Base-by-base conservation (phyloP, 2,797 vertebrate species). In the Sebastes vulpes region DNA sequence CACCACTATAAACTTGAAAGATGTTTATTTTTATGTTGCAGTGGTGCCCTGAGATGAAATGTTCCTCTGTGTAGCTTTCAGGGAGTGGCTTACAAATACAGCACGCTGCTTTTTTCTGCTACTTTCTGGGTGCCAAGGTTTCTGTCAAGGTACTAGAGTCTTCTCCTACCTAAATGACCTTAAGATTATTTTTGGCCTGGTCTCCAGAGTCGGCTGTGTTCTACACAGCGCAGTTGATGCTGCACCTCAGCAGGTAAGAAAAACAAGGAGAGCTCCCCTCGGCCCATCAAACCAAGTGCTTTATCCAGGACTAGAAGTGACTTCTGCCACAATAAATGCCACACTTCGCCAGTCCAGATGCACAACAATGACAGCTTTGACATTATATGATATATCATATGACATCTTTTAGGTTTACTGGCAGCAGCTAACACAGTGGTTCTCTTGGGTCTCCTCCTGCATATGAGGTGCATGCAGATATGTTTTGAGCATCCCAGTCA, bases 401-500 rank as follows among this genome's bases (percentile, higher is more conserved):
- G 56, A 46, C 60, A 83, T 81, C 52, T 89, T 74, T 86, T 70
- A 80, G 72, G 23, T 75, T 79, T 87, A 72, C 42, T 82, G 74
- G 65, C 79, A 75, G 71, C 56, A 69, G 48, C 72, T 78, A 60
- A 79, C 56, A 67, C 59, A 25, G 11, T 74, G 63, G 16, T 20
- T 74, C 65, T 71, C 67, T 48, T 48, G 35, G 48, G 50, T 46
- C 3, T 46, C 16, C 3, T 46, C n/a, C 58, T 61, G 63, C 26
- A 63, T 69, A 67, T 61, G 69, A 70, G 6, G 46, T 65, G 11
- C 25, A 83, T 67, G 42, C 59, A 35, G 58, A 65, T 79, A 61
- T 57, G 52, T 71, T 83, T 77, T 67, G 50, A 81, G 65, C 63
- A 82, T 72, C 21, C 46, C 26, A 65, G 29, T 26, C 11, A 61